A percentile compares a stretch with the other conserved stretches of the same genome.
These are phyloP conservation scores for Drosophila punjabiensis DNA, from an alignment of 1,140 invertebrate genomes.

Conservation along the genomic window DNA sequence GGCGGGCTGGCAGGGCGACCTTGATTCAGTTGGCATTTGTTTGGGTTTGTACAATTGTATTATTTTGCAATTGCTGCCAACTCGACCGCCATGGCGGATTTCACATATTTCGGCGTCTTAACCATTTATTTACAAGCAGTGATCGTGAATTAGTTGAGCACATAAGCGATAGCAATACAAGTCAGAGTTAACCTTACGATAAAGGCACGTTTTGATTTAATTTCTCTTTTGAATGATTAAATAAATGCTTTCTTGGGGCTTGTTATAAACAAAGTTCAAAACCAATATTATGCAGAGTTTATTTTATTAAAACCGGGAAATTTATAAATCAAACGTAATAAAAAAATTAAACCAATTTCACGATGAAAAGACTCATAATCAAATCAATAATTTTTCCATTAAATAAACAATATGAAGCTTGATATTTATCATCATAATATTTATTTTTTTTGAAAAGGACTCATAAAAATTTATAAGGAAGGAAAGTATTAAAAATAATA, in stretches of 20 bases:
- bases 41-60: slow-evolving; percentile 68
- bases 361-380: too few species aligned
- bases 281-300: not conserved
- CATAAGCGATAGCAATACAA: slow-evolving; percentile 28
- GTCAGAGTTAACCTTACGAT: not conserved
- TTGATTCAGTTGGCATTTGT: slow-evolving; percentile 56
- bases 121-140: slow-evolving; percentile 54
- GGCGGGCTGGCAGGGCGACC: slow-evolving; percentile 28
- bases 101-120: slow-evolving; percentile 57
- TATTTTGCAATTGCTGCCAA: slow-evolving; percentile 74
- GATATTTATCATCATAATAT: too few species aligned
- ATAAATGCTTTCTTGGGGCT: not conserved
- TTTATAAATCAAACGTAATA: not conserved
- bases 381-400: too few species aligned
- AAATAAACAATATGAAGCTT: too few species aligned
- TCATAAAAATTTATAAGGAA: too few species aligned
- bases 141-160: slow-evolving; percentile 50
- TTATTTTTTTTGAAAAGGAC: too few species aligned
- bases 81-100: slow-evolving; percentile 32
- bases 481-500: too few species aligned
- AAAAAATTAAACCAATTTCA: not conserved
- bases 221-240: not conserved
- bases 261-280: not conserved
- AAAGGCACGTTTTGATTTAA: not conserved
- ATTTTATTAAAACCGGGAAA: not conserved